Evolutionary conservation across 2,113 vertebrate genomes (phyloP).

Genomic region (Kryptolebias marmoratus): DNA sequence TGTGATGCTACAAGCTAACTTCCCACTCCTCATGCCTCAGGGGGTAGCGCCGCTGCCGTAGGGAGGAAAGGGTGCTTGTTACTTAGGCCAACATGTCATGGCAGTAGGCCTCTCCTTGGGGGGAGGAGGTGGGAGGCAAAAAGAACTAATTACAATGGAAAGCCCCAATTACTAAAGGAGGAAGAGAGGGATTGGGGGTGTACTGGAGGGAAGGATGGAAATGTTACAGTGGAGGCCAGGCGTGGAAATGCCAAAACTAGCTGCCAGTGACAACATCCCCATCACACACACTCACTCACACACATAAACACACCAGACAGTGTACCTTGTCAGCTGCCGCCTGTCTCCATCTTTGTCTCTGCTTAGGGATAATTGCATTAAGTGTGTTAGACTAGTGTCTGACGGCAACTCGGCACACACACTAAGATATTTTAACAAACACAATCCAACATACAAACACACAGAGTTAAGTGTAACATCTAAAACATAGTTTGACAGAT

Average conservation of each 20-base stretch:
- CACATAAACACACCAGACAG: conserved; percentile 48
- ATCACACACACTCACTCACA: conserved; percentile 32
- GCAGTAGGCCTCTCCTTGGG: conserved; percentile 53
- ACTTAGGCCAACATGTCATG: conserved; percentile 60
- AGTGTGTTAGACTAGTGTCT: conserved; percentile 65
- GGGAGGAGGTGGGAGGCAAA: conserved; percentile 32
- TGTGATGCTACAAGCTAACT: conserved; percentile 64
- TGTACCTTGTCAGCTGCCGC: conserved; percentile 57
- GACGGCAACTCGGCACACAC: conserved; percentile 33
- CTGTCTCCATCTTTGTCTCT: conserved; percentile 58
- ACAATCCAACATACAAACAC: conserved; percentile 16
- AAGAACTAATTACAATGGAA: conserved; percentile 71
- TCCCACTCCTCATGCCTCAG: conserved; percentile 45
- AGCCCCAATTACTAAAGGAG: conserved; percentile 70
- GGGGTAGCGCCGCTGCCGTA: conserved; percentile 29
- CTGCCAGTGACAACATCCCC: conserved; percentile 73
- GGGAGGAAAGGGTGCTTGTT: conserved; percentile 68
- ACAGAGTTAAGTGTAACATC: conserved; percentile 31
- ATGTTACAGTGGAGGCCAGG: conserved; percentile 62
- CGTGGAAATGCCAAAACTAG: conserved; percentile 75
- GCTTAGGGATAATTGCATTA: conserved; percentile 69
- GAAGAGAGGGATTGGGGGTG: conserved; percentile 51
- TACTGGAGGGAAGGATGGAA: conserved; percentile 50
- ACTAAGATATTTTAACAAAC: conserved; percentile 3
- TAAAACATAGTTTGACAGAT: conserved; percentile 30